These are phyloP conservation scores for Stegastes partitus DNA, from an alignment of 2,113 vertebrate species.

Conservation along the genomic window DNA sequence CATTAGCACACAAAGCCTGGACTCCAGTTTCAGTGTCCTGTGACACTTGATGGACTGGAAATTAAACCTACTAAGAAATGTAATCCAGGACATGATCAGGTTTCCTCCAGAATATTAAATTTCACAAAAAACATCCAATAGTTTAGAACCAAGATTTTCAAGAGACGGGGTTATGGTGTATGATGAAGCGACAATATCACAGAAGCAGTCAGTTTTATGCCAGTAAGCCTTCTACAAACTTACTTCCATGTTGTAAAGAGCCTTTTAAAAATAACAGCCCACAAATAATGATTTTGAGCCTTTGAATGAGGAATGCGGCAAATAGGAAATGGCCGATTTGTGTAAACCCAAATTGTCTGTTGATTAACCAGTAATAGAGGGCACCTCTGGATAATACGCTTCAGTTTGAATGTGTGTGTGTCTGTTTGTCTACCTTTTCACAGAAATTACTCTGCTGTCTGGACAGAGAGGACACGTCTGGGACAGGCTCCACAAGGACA, in stretches of 20 bases:
- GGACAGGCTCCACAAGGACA: constrained; percentile 57
- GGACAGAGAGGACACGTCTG: constrained; percentile 55
- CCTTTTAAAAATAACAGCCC: constrained; percentile 19
- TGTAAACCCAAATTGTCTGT: constrained; percentile 52
- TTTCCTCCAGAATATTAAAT: too few relatives aligned
- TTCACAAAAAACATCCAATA: too few relatives aligned
- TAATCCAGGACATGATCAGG: too few relatives aligned
- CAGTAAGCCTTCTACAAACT: constrained; percentile 10
- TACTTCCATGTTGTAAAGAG: neutral
- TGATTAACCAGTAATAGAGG: constrained; percentile 57
- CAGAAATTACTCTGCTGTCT: constrained; percentile 55
- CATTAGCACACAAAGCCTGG: too few relatives aligned
- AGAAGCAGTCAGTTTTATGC: constrained; percentile 15
- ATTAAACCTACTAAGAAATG: too few relatives aligned
- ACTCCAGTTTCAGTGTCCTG: too few relatives aligned
- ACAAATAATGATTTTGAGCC: neutral
- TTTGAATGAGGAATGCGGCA: constrained; percentile 17
- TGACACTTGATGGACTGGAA: too few relatives aligned
- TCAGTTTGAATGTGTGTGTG: constrained; percentile 32
- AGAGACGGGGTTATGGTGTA: neutral
- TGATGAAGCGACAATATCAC: constrained; percentile 17
- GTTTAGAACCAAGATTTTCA: too few relatives aligned
- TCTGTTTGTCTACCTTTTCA: constrained; percentile 50
- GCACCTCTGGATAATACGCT: constrained; percentile 56
- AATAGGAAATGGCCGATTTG: constrained; percentile 44